These are phyloP conservation scores for Sinosuthora webbiana DNA, from an alignment of 2,113 vertebrate genomes.

Conservation along the genomic window DNA sequence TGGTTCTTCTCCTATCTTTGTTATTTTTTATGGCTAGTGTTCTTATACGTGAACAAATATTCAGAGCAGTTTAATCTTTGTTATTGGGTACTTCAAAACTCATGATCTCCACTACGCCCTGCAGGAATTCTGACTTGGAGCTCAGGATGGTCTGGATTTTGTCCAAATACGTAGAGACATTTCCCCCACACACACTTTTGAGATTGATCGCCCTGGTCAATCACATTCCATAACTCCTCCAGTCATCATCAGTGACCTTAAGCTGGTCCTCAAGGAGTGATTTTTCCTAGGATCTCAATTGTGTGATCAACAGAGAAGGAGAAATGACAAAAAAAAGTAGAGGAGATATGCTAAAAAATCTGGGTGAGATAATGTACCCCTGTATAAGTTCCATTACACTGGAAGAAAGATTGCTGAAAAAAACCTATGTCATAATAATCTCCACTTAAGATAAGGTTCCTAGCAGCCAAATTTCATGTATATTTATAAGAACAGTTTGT, in stretches of 20 bases:
- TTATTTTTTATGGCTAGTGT: background rate
- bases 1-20: background rate
- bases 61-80: background rate
- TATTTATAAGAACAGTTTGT: slow-evolving; percentile 31
- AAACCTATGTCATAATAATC: background rate
- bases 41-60: background rate
- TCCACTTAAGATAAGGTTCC: background rate
- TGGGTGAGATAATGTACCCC: background rate
- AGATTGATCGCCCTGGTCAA: background rate
- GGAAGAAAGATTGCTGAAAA: background rate
- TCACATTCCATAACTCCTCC: background rate
- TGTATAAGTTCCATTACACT: background rate
- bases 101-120: background rate
- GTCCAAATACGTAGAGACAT: background rate
- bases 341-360: background rate
- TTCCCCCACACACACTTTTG: accelerated
- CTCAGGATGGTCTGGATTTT: background rate
- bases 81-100: background rate
- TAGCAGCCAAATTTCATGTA: background rate
- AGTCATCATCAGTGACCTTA: background rate
- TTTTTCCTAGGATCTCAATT: background rate
- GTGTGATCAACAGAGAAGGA: background rate
- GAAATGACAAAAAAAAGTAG: background rate
- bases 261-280: background rate
- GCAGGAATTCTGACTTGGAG: background rate